phyloP scores from a whole-genome alignment of 2,113 vertebrate genomes.

The Emydocephalus ijimae region DNA sequence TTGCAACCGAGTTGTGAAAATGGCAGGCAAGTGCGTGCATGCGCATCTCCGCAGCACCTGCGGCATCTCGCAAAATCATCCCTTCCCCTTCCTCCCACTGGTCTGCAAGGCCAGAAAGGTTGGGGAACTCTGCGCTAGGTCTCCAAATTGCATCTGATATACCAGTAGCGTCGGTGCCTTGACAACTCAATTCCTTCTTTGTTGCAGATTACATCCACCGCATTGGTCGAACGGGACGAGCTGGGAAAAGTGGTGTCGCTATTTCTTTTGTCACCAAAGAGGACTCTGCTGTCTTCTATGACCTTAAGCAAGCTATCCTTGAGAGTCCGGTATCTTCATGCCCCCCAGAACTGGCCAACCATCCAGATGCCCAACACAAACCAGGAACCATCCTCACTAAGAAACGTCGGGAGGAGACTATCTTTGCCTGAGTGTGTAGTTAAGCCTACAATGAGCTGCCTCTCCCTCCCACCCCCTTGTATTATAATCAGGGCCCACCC shows the following conservation, averaged over 20 bases:
- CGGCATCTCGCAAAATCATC: background rate
- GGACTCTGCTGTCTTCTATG: slow-evolving; percentile 93
- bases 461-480: background rate
- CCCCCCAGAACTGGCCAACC: slow-evolving; percentile 92
- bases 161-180: background rate
- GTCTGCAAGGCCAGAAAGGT: background rate
- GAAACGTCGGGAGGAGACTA: slow-evolving; percentile 96
- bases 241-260: slow-evolving; percentile 93
- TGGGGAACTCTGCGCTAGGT: background rate
- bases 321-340: slow-evolving; percentile 96
- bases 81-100: fast-evolving
- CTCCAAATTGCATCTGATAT: background rate
- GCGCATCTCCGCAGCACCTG: background rate
- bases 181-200: fast-evolving
- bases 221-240: slow-evolving; percentile 94
- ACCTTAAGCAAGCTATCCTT: slow-evolving; percentile 95
- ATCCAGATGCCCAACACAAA: slow-evolving; percentile 97
- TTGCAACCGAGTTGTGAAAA: background rate
- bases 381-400: slow-evolving; percentile 98
- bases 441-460: background rate
- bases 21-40: background rate
- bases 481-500: background rate
- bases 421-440: slow-evolving; percentile 82
- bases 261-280: slow-evolving; percentile 99
- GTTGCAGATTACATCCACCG: slow-evolving; percentile 93